phyloP scores from a whole-genome alignment of 2,113 vertebrate species.

The Microcebus lehilahytsara region DNA sequence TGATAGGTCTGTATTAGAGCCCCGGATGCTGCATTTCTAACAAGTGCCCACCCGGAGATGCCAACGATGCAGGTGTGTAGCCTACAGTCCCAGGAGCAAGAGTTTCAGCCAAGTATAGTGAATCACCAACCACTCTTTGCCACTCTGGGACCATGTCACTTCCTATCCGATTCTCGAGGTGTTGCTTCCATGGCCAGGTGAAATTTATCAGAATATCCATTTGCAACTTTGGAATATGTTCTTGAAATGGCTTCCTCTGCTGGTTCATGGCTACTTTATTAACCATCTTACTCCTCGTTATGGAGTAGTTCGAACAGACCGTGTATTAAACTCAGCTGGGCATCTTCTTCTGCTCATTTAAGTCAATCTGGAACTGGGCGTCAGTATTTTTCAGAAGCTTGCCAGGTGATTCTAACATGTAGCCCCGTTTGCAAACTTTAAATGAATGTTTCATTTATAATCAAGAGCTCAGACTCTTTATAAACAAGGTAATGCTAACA shows the following conservation, averaged over 20 bases:
- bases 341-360: not conserved
- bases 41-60: accelerated
- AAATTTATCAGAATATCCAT: not conserved
- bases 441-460: not conserved
- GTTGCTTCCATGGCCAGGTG: not conserved
- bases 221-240: not conserved
- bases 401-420: not conserved
- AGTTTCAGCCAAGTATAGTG: not conserved
- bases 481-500: not conserved
- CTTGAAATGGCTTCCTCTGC: not conserved
- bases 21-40: not conserved
- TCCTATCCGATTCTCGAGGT: not conserved
- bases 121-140: not conserved
- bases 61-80: accelerated
- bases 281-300: not conserved
- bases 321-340: not conserved
- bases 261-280: not conserved
- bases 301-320: not conserved
- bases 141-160: not conserved
- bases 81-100: not conserved
- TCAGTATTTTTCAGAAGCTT: not conserved
- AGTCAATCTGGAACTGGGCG: not conserved
- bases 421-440: not conserved
- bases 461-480: not conserved
- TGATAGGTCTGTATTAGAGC: not conserved